phyloP scores from a whole-genome alignment of 35 echinoderm and acorn worm genomes.

The Diadema setosum region DNA sequence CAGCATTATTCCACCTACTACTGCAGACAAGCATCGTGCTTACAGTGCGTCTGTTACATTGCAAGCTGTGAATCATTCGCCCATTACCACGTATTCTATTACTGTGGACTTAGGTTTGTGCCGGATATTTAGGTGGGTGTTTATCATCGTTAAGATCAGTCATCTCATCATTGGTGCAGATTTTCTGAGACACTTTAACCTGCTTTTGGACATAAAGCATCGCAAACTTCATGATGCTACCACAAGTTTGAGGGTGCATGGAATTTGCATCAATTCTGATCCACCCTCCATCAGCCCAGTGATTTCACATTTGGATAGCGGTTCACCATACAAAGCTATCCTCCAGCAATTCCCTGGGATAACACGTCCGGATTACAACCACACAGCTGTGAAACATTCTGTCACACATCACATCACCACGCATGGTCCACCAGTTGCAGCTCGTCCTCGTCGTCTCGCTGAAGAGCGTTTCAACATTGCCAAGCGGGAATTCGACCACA shows the following conservation, averaged over 20 bases:
- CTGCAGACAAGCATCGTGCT: neutral
- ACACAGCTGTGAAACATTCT: too few relatives aligned
- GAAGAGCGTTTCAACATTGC: neutral
- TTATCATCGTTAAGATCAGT: neutral
- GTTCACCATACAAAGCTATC: too few relatives aligned
- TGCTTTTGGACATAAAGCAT: neutral
- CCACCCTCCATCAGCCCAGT: too few relatives aligned
- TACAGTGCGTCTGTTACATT: neutral
- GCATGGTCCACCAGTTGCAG: too few relatives aligned
- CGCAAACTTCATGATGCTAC: too few relatives aligned
- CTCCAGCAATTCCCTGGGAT: too few relatives aligned
- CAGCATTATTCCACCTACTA: neutral
- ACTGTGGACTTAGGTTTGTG: neutral
- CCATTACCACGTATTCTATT: neutral
- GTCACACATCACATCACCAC: too few relatives aligned
- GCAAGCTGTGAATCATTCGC: neutral
- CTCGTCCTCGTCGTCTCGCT: too few relatives aligned
- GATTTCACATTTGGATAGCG: too few relatives aligned
- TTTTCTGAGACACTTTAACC: neutral
- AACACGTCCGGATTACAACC: neutral
- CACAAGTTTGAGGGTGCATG: neutral
- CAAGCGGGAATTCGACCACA: slow-evolving; percentile 1
- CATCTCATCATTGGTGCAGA: neutral
- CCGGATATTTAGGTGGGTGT: neutral
- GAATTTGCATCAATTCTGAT: neutral